phyloP scores from a whole-genome alignment of 2,888 invertebrate species.

The Drosophila birchii region DNA sequence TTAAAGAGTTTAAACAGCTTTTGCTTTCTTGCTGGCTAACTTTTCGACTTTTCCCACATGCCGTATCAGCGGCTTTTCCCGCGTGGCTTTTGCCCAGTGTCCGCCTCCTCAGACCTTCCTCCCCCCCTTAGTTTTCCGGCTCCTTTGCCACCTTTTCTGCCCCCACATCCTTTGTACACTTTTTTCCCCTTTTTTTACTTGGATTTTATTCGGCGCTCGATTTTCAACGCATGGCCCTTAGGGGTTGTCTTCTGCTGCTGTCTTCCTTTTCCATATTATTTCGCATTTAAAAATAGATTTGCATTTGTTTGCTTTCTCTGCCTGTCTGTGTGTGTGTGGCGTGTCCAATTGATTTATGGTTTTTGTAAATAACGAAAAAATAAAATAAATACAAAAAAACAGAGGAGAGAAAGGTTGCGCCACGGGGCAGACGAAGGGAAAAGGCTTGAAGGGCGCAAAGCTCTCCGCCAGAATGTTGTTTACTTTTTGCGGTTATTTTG shows the following conservation, averaged over 20 bases:
- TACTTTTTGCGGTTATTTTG: constrained; percentile 77
- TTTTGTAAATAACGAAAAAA: constrained; percentile 80
- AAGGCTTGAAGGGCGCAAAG: constrained; percentile 25
- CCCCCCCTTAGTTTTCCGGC: constrained; percentile 49
- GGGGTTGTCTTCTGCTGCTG: constrained; percentile 49
- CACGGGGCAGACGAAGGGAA: constrained; percentile 52
- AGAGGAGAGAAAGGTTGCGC: constrained; percentile 67
- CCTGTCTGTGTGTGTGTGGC: constrained; percentile 68
- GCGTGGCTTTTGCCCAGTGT: constrained; percentile 65
- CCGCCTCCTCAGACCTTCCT: neutral
- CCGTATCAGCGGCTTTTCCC: constrained; percentile 75
- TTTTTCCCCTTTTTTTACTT: constrained; percentile 23
- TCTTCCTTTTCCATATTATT: constrained; percentile 77
- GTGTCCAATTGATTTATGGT: constrained; percentile 85
- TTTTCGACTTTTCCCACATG: constrained; percentile 79
- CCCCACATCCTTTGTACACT: constrained; percentile 12
- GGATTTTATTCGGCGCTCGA: constrained; percentile 55
- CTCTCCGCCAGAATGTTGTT: constrained; percentile 50
- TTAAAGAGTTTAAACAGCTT: neutral
- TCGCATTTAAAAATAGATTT: constrained; percentile 85
- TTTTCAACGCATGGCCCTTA: constrained; percentile 70
- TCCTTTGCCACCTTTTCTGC: constrained; percentile 43
- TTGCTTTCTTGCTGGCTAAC: constrained; percentile 46
- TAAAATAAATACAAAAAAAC: constrained; percentile 5
- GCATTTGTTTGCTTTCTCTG: constrained; percentile 63